Conservation (phyloP, 2,888 invertebrate species). For the Phyllotreta cruciferae region DNA sequence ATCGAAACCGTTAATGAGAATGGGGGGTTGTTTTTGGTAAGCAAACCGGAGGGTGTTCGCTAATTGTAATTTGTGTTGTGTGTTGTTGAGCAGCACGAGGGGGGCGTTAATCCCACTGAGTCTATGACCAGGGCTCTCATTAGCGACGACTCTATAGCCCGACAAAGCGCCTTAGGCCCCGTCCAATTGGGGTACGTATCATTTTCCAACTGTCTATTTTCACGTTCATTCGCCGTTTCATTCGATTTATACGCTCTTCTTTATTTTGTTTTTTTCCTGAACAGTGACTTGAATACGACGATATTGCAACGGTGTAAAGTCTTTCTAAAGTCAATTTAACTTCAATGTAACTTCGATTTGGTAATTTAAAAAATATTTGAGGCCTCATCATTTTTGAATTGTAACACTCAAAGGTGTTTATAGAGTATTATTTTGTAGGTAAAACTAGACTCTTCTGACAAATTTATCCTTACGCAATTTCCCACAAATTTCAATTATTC, state of each 20-base stretch:
- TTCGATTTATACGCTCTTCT: neutral
- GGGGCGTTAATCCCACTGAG: conserved; percentile 91
- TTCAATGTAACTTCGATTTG: too few relatives aligned
- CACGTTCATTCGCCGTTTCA: neutral
- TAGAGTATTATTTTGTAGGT: too few relatives aligned
- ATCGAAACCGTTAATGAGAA: conserved; percentile 29
- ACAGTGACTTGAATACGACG: too few relatives aligned
- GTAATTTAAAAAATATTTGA: too few relatives aligned
- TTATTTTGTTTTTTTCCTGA: too few relatives aligned
- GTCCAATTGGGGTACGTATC: conserved; percentile 95
- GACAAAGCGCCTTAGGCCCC: conserved; percentile 86
- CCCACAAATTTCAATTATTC: too few relatives aligned
- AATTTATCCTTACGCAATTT: too few relatives aligned
- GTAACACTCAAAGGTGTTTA: too few relatives aligned
- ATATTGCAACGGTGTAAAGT: too few relatives aligned
- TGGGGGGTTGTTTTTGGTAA: conserved; percentile 36
- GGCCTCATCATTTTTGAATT: too few relatives aligned
- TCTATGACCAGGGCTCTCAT: conserved; percentile 96
- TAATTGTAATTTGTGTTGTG: conserved; percentile 50
- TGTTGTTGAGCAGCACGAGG: conserved; percentile 84
- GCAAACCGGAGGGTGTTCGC: conserved; percentile 52
- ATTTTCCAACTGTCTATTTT: conserved; percentile 42
- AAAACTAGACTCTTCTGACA: too few relatives aligned
- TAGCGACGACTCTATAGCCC: conserved; percentile 85
- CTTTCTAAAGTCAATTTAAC: too few relatives aligned